Percentiles rank a stretch among this genome's conserved stretches.
Conservation (phyloP, 1,140 invertebrate species). For the Zophobas atratus region DNA sequence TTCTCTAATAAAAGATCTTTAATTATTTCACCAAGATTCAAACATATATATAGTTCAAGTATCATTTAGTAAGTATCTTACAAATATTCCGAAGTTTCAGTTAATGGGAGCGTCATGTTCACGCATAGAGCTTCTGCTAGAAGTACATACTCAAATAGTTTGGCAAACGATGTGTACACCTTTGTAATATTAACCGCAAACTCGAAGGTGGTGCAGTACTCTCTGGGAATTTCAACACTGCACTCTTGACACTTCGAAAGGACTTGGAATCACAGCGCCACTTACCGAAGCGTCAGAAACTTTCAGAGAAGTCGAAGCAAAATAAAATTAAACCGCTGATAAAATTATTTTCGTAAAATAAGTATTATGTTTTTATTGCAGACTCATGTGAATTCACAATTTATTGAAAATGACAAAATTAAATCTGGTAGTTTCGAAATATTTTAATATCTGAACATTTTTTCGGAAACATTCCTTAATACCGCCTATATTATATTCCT, state of each 20-base stretch:
- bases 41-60: neutral
- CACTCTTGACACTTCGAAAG: conserved; percentile 15
- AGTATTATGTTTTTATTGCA: too few species aligned
- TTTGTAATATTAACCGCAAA: conserved; percentile 35
- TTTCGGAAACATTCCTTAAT: too few species aligned
- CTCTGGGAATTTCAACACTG: conserved; percentile 13
- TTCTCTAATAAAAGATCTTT: conserved; percentile 6
- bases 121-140: neutral
- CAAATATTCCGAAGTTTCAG: conserved; percentile 5
- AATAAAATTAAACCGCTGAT: neutral
- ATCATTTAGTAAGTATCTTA: neutral
- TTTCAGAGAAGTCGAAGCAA: neutral
- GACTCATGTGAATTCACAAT: too few species aligned
- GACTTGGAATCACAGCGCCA: conserved; percentile 10
- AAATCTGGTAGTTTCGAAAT: too few species aligned
- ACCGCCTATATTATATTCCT: too few species aligned
- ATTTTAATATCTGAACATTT: too few species aligned
- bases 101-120: neutral
- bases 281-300: conserved; percentile 11
- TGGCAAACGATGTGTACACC: conserved; percentile 28
- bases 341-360: neutral
- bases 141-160: conserved; percentile 9
- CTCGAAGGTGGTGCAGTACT: conserved; percentile 17
- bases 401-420: too few species aligned
- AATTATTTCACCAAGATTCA: conserved; percentile 1